A percentile compares a stretch with the other conserved stretches of the same genome.
These are phyloP conservation scores for Steinernema khuongi DNA, from an alignment of 1,140 invertebrate species.

Conservation along the genomic window DNA sequence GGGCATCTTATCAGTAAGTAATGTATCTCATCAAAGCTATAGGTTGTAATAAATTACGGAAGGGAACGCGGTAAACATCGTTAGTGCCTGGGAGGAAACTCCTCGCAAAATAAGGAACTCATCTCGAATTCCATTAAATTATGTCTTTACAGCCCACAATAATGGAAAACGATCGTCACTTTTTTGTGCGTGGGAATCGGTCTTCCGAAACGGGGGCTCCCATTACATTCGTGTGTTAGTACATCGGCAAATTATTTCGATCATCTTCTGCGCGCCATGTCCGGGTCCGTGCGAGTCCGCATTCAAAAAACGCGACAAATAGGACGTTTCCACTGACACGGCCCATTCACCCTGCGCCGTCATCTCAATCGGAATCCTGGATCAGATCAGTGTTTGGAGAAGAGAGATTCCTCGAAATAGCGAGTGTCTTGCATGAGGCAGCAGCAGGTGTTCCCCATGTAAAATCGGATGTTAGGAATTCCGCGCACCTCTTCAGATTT, in stretches of 20 bases:
- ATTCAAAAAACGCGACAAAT: background rate
- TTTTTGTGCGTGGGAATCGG: no score
- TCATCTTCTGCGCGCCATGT: background rate
- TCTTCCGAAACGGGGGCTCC: no score
- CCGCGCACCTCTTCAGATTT: background rate
- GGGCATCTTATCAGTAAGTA: no score
- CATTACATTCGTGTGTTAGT: no score
- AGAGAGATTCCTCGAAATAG: background rate
- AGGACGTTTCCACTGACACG: slow-evolving; percentile 1
- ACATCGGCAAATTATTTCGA: no score
- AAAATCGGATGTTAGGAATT: background rate
- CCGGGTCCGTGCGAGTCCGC: background rate
- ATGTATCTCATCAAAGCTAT: no score
- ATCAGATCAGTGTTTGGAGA: background rate
- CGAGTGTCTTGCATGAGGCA: background rate
- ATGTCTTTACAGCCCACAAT: no score
- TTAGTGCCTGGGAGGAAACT: background rate
- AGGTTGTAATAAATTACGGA: background rate
- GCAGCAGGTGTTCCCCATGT: background rate
- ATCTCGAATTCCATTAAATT: background rate
- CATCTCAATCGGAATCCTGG: background rate
- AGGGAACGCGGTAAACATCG: background rate
- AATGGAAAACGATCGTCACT: no score
- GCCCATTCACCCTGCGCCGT: background rate
- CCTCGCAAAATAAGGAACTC: background rate